phyloP scores from a whole-genome alignment of 2,113 vertebrate genomes.

The Triplophysa siluroides region DNA sequence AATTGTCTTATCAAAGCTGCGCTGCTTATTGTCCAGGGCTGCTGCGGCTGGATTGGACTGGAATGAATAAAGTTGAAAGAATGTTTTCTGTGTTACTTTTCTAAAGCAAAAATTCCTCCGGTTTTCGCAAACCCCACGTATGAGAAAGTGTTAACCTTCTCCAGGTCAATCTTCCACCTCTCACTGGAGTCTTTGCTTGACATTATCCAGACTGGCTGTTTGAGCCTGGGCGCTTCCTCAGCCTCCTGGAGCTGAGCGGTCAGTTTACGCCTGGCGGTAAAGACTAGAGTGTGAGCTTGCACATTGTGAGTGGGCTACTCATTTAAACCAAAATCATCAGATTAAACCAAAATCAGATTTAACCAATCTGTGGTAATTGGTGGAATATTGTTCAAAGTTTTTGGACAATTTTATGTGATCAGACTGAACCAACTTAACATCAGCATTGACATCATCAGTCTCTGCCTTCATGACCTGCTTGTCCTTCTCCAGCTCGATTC shows the following conservation, averaged over 20 bases:
- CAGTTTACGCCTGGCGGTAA: too few species aligned
- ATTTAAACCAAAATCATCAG: too few species aligned
- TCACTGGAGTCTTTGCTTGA: conserved; percentile 50
- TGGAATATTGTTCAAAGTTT: too few species aligned
- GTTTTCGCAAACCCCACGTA: not conserved
- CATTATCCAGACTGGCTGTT: too few species aligned
- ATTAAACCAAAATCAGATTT: too few species aligned
- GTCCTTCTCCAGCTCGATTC: conserved; percentile 68
- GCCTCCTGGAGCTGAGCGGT: too few species aligned
- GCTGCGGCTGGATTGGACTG: conserved; percentile 73
- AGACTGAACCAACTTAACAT: conserved; percentile 61
- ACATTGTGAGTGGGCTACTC: too few species aligned
- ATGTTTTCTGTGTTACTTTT: not conserved
- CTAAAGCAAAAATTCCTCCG: not conserved
- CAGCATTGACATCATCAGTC: conserved; percentile 53
- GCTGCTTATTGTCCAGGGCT: conserved; percentile 75
- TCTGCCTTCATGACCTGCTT: conserved; percentile 72
- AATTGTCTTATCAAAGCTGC: conserved; percentile 73
- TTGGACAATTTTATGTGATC: not conserved
- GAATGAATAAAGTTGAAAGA: not conserved
- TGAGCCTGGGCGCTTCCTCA: too few species aligned
- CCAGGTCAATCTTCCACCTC: conserved; percentile 72
- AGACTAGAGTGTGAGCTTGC: too few species aligned
- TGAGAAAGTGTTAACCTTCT: conserved; percentile 64
- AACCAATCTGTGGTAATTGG: too few species aligned